Evolutionary conservation across 2,888 invertebrate genomes (phyloP), one percentile per base, ranked within the genome.

Genomic region (Drosophila neotestacea): DNA sequence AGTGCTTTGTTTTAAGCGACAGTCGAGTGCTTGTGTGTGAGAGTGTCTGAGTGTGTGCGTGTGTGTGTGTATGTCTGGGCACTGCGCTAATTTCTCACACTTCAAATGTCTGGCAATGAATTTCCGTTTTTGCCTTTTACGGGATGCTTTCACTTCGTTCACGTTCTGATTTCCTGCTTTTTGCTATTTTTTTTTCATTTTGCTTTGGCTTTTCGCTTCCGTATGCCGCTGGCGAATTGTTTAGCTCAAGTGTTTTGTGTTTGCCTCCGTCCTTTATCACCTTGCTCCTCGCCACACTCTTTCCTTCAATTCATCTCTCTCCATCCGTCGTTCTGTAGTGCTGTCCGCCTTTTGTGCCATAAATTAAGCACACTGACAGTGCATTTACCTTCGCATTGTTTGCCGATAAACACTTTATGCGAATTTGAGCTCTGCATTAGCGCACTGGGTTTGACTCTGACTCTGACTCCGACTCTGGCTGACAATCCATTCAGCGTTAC

Each of bases 21-120:
- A 22, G 41, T 51, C 47, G 36, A 64, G 46, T 41, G 56, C 27
- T 13, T 41, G 55, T 61, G 54, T 32, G 42, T 64, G 13, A 44
- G 46, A 6, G 30, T 30, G 28, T 51, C 55, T 42, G 47, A 16
- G 41, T 59, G 41, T 58, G 59, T 44, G 54, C 48, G 41, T 61
- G 44, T 39, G 16, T 41, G 38, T 59, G 50, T 51, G 41, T 66
- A 46, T 77, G 65, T 68, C 60, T 77, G 80, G 71, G 61, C 77
- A 68, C 51, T 61, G 72, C 78, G 87, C 85, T 87, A 87, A 89
- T 87, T 85, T 85, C 89, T 76, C 89, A 89, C 82, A 82, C 85
- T 88, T 87, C 73, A 72, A 80, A 73, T 60, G 78, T 75, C 75
- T 80, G 87, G 80, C 80, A 81, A 81, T 85, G 87, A 82, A 89